Base-by-base conservation (phyloP, 53 echinoderm and acorn worm genomes). In the Crossaster papposus region DNA sequence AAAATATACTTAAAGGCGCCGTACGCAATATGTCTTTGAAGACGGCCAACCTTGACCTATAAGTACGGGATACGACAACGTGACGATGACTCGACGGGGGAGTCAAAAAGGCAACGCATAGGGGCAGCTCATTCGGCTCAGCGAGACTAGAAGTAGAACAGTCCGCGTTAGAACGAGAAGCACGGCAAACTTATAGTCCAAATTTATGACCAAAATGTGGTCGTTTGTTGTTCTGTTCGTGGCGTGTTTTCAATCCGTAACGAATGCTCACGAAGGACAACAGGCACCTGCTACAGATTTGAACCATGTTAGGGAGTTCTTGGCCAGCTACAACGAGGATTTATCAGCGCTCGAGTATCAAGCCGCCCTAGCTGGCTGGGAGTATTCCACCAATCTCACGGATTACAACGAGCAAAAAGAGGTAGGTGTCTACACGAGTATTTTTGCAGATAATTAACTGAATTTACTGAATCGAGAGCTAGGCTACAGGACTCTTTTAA, bases 321-420 rank as follows among this genome's bases (percentile, higher is more conserved):
- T 96, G 32, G 53, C 32, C 23, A 77, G 88, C 13, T 91, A 93
- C 83, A 87, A 90, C 32, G 62, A 50, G 32, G 62, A 51, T 30
- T 91, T 91, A 23, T 70, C 88, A 35, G 82, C 74, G 10, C 90
- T 91, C 11, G 91, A 88, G 51, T 92, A 83, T 37, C 50, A 37
- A 38, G 84, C 85, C 8, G 14, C 75, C 8, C 35, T 89, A 12
- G 93, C 96, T 1, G 88, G 64, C 24, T 96, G 95, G 95, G 76
- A 58, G 14, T 96, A 89, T 72, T 64, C 74, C 35, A 93, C 91
- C 26, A 95, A 96, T 76, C 85, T 96, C 6, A 93, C 96, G 37
- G 93, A 96, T 73, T 88, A 93, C 23, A 95, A 96, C 70, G 38
- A 72, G 17, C 88, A 90, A 71, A 92, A 92, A 92, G 34, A 91